Evolutionary conservation across 64 coral and sea anemone genomes (phyloP).

Genomic region (Hydrozoanthus tunicans): DNA sequence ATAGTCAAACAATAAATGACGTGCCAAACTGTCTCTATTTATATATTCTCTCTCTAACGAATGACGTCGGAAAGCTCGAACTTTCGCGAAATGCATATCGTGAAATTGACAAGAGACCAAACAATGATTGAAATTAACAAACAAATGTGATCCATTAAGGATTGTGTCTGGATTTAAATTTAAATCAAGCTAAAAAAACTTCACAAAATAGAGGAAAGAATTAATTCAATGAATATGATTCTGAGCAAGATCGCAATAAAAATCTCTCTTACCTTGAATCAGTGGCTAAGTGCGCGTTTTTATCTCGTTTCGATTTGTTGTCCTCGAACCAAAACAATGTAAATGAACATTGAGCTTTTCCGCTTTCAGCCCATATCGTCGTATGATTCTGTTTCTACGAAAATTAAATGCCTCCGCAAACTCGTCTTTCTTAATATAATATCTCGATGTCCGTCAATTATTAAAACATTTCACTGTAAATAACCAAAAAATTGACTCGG

Average conservation of each 20-base stretch:
- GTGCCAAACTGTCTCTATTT: background rate
- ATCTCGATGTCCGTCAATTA: background rate
- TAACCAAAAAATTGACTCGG: background rate
- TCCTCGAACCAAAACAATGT: slow-evolving; percentile 20
- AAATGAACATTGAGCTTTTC: slow-evolving; percentile 31
- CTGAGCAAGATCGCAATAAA: background rate
- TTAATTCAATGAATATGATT: slow-evolving; percentile 2
- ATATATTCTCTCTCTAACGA: background rate
- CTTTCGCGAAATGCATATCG: background rate
- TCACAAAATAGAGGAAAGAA: background rate
- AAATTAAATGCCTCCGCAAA: slow-evolving; percentile 31
- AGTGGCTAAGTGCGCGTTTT: background rate
- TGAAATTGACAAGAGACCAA: background rate
- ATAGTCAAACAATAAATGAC: background rate
- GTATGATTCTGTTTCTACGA: slow-evolving; percentile 21
- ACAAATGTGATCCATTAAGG: background rate
- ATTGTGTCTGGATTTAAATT: slow-evolving; percentile 13
- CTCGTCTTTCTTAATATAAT: slow-evolving; percentile 7
- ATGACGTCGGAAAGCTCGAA: background rate
- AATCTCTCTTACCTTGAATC: background rate
- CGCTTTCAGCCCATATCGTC: slow-evolving; percentile 13
- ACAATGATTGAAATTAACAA: slow-evolving; percentile 12
- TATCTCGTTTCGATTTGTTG: background rate
- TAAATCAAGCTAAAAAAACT: background rate
- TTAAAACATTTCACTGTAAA: background rate